phyloP scores from a whole-genome alignment of 2,888 invertebrate species.

The Tyria jacobaeae region DNA sequence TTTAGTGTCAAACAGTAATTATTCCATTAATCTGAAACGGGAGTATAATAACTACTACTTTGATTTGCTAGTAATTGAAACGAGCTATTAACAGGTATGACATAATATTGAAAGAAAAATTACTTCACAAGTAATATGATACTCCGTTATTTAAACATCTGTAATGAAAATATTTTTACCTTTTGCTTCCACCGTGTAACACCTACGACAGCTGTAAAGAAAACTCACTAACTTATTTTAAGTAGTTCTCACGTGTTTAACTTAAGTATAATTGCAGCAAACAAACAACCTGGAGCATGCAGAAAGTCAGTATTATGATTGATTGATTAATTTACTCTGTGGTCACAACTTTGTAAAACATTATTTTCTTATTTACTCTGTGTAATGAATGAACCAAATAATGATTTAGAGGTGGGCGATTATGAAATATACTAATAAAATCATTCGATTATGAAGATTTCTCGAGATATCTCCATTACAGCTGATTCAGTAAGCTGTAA shows the following conservation, averaged over 20 bases:
- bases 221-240: constrained; percentile 21
- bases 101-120: constrained; percentile 79
- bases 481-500: too few relatives aligned
- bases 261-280: constrained; percentile 19
- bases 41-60: background rate
- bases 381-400: too few relatives aligned
- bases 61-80: background rate
- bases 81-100: constrained; percentile 81
- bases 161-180: constrained; percentile 39
- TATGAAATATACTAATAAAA: too few relatives aligned
- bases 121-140: constrained; percentile 61
- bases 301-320: background rate
- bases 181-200: constrained; percentile 26
- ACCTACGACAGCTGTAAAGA: constrained; percentile 25
- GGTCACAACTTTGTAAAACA: background rate
- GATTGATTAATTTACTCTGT: too few relatives aligned
- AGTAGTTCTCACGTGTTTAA: constrained; percentile 41
- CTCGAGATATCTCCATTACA: too few relatives aligned
- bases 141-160: constrained; percentile 46
- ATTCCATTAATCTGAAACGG: background rate
- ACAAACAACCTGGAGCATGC: constrained; percentile 14
- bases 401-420: too few relatives aligned
- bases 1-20: background rate
- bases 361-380: too few relatives aligned
- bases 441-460: too few relatives aligned